Conservation (phyloP, 1,140 invertebrate species). For the Zaprionus capensis region DNA sequence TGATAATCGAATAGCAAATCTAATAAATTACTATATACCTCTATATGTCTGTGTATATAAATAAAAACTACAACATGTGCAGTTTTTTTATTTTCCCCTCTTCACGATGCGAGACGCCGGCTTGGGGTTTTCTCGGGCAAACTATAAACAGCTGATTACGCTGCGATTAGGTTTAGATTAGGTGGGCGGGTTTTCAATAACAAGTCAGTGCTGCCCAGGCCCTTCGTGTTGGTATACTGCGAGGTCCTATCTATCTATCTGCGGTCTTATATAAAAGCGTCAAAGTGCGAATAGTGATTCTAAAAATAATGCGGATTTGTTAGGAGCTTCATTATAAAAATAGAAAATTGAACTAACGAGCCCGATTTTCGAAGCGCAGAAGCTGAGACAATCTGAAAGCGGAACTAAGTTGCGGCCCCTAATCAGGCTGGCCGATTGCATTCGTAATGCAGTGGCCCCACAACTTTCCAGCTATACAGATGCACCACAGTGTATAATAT, state of each 20-base stretch:
- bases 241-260: background rate
- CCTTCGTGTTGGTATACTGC: background rate
- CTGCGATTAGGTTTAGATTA: conserved; percentile 36
- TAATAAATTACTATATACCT: conserved; percentile 13
- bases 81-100: conserved; percentile 19
- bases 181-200: conserved; percentile 58
- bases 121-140: conserved; percentile 41
- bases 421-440: conserved; percentile 11
- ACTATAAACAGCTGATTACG: conserved; percentile 43
- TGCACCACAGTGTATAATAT: background rate
- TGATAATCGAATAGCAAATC: conserved; percentile 59
- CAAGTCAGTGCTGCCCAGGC: conserved; percentile 24
- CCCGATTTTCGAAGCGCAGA: conserved; percentile 19
- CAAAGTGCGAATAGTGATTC: conserved; percentile 36
- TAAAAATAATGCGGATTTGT: conserved; percentile 55
- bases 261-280: conserved; percentile 17
- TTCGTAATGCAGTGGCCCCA: conserved; percentile 6
- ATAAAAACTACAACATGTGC: conserved; percentile 43
- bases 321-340: conserved; percentile 45
- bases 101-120: conserved; percentile 14
- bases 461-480: conserved; percentile 3
- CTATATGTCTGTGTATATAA: conserved; percentile 8
- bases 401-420: conserved; percentile 35
- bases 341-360: conserved; percentile 24
- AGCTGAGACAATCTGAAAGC: conserved; percentile 21